Percentiles rank a stretch among this genome's conserved stretches.
These are phyloP conservation scores for Danio albolineatus DNA, from an alignment of 2,797 vertebrate species.

Conservation along the genomic window DNA sequence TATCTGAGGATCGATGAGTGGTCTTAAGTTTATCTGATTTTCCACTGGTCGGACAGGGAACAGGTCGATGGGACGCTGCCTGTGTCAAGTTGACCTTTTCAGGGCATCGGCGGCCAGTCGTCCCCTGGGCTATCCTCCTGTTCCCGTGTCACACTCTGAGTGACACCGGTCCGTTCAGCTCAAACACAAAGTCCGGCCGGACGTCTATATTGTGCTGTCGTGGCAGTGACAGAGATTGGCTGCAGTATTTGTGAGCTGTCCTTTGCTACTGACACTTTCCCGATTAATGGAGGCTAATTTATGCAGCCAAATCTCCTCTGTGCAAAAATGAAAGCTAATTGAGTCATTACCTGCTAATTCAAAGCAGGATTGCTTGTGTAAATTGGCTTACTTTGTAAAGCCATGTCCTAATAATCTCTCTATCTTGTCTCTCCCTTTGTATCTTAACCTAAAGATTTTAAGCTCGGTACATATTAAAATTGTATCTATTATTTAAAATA, in stretches of 20 bases:
- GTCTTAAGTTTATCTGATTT: slow-evolving; percentile 99
- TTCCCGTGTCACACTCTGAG: slow-evolving; percentile 95
- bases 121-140: slow-evolving; percentile 88
- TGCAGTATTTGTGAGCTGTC: slow-evolving; percentile 99
- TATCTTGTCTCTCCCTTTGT: slow-evolving; percentile 5
- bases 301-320: slow-evolving; percentile 98
- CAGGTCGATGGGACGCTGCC: slow-evolving; percentile 97
- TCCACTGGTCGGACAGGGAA: slow-evolving; percentile 91
- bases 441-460: slow-evolving; percentile 15
- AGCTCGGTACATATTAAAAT: no score
- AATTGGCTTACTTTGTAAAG: slow-evolving; percentile 99
- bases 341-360: slow-evolving; percentile 99
- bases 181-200: slow-evolving; percentile 99
- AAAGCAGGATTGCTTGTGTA: slow-evolving; percentile 96
- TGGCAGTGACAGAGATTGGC: slow-evolving; percentile 95
- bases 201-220: slow-evolving; percentile 98
- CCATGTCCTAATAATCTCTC: slow-evolving; percentile 72
- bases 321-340: slow-evolving; percentile 99
- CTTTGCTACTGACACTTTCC: slow-evolving; percentile 99
- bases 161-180: slow-evolving; percentile 99
- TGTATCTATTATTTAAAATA: no score
- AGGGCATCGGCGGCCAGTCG: slow-evolving; percentile 90
- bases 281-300: slow-evolving; percentile 99
- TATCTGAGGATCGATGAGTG: slow-evolving; percentile 91
- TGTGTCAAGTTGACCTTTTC: slow-evolving; percentile 99